phyloP scores from a whole-genome alignment of 2,888 invertebrate genomes.

The Himalopsyche tibetana region DNA sequence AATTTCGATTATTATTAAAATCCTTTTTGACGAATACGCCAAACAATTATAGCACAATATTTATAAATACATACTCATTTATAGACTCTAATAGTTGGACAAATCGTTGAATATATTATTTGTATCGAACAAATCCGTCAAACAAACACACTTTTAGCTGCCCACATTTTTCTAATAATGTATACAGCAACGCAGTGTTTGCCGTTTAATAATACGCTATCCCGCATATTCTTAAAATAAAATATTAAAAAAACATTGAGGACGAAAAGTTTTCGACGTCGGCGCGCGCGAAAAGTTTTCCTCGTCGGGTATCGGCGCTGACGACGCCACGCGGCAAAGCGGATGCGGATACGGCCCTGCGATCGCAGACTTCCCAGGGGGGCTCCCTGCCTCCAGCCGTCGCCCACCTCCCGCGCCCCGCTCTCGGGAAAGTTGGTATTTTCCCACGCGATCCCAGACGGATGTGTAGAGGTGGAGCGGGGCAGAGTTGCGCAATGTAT shows the following conservation, averaged over 20 bases:
- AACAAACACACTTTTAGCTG: no score
- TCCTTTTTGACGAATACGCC: no score
- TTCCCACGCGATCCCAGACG: conserved; percentile 64
- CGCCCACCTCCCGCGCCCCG: conserved; percentile 48
- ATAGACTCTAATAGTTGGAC: no score
- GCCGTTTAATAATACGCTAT: no score
- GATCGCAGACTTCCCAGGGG: conserved; percentile 45
- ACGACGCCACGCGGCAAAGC: conserved; percentile 18
- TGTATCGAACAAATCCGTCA: no score
- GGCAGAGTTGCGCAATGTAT: conserved; percentile 30
- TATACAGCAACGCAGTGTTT: no score
- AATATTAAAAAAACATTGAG: not conserved
- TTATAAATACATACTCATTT: no score
- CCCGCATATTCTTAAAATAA: no score
- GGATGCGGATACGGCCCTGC: conserved; percentile 40
- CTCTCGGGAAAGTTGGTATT: conserved; percentile 47
- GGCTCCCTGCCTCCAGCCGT: conserved; percentile 46
- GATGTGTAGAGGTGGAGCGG: conserved; percentile 53
- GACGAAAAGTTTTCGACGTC: not conserved
- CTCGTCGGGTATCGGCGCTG: not conserved
- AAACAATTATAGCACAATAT: no score
- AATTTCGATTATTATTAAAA: no score
- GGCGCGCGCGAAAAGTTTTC: conserved; percentile 14
- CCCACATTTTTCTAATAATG: no score
- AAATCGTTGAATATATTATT: no score